Evolutionary conservation across 2,113 vertebrate species (phyloP), one percentile per base, ranked within the genome.

Genomic region (Apus apus): DNA sequence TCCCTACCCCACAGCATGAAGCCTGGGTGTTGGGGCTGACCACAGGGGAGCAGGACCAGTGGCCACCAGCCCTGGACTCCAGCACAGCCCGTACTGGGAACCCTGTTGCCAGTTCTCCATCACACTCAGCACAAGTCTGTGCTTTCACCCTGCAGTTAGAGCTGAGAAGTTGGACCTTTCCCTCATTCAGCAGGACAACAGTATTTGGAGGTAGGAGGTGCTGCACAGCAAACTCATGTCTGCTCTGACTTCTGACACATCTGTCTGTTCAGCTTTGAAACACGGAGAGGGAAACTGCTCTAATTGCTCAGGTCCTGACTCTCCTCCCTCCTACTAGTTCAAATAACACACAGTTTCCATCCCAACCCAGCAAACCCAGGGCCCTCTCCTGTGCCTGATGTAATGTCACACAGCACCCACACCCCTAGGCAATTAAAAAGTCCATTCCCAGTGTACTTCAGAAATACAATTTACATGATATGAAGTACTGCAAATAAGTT

Each of bases 201-300:
- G 15, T 43, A 43, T 14, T 43, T 43, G 40, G 40, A 43, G 40
- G 40, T 68, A 90, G 93, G 66, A 95, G 58, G 89, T 89, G 94
- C 94, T 34, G 15, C 87, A 86, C 57, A 58, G 76, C 90, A 90
- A 85, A 91, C 92, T 94, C 92, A 90, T 50, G 14, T 93, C 93
- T 87, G 94, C 66, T 7, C 17, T 8, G 56, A 89, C 54, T 53
- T 27, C n/a, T 36, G 72, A 68, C 6, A 2, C 57, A 46, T 1
- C 51, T n/a, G 66, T 53, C 21, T 45, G 30, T 25, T 54, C 48
- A 23, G 12, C 12, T 46, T 78, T 13, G 30, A 65, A 25, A 65
- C 25, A 30, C n/a, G 19, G 26, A 85, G 23, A 36, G 30, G 11
- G 29, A 65, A 43, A 34, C 43, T 50, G 30, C 21, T 30, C 38